phyloP scores from a whole-genome alignment of 2,888 invertebrate genomes.

The Tinea pellionella region DNA sequence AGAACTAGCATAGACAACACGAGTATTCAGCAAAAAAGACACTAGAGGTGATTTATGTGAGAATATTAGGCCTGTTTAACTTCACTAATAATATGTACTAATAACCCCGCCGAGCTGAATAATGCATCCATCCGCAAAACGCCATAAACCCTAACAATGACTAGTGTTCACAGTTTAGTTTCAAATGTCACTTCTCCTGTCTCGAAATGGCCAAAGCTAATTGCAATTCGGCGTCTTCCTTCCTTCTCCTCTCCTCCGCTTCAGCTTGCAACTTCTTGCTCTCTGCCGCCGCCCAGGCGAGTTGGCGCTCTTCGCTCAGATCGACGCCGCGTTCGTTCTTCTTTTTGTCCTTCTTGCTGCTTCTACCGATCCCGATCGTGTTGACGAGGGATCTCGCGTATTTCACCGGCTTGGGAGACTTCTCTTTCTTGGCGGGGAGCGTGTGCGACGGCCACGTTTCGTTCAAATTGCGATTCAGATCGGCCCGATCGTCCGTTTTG shows the following conservation, averaged over 20 bases:
- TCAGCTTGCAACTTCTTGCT: conserved; percentile 73
- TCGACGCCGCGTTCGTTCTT: conserved; percentile 32
- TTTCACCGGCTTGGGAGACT: conserved; percentile 60
- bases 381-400: conserved; percentile 56
- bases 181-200: conserved; percentile 42
- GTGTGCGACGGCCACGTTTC: conserved; percentile 56
- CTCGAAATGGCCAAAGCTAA: conserved; percentile 77
- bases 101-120: not conserved
- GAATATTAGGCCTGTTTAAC: not conserved
- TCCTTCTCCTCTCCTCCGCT: conserved; percentile 66
- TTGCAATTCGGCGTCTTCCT: conserved; percentile 79
- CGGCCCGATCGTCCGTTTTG: conserved; percentile 31
- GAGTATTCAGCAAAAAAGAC: not conserved
- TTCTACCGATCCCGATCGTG: conserved; percentile 56
- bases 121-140: not conserved
- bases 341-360: conserved; percentile 48
- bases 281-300: conserved; percentile 80
- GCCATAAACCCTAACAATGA: not conserved
- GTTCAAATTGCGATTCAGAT: conserved; percentile 46
- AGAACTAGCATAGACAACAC: not conserved
- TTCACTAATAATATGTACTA: not conserved
- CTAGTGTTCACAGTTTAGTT: not conserved
- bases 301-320: conserved; percentile 74
- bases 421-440: conserved; percentile 54
- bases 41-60: not conserved